These are phyloP conservation scores for Sitta carolinensis DNA, from an alignment of 2,797 vertebrate species.

Conservation along the genomic window DNA sequence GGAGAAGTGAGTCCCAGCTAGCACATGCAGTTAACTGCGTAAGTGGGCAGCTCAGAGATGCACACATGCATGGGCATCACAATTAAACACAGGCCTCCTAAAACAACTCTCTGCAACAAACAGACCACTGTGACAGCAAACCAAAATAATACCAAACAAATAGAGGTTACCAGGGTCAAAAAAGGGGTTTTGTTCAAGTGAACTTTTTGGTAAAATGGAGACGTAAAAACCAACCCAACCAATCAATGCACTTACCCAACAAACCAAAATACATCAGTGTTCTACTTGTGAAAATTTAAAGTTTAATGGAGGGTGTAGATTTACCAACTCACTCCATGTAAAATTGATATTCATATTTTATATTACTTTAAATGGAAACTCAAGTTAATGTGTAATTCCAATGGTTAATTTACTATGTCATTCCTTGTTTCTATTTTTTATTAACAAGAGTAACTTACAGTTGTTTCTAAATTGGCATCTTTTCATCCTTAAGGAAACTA, in stretches of 20 bases:
- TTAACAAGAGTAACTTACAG: slow-evolving; percentile 50
- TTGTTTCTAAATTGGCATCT: slow-evolving; percentile 59
- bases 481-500: slow-evolving; percentile 64
- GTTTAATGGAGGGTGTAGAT: slow-evolving; percentile 41
- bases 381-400: slow-evolving; percentile 21
- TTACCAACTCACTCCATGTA: background rate
- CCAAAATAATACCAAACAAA: background rate
- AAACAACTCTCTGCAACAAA: background rate
- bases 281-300: slow-evolving; percentile 24
- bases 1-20: background rate
- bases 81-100: background rate
- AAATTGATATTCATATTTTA: slow-evolving; percentile 53
- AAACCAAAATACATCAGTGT: background rate
- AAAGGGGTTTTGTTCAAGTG: background rate
- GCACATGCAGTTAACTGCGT: fast-evolving
- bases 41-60: background rate
- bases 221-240: background rate
- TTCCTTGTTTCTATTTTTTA: slow-evolving; percentile 66
- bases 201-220: background rate
- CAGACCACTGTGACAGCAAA: background rate
- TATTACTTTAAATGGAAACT: slow-evolving; percentile 47
- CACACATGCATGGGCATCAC: fast-evolving
- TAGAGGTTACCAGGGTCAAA: background rate
- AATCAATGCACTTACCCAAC: background rate
- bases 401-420: slow-evolving; percentile 49